phyloP scores from a whole-genome alignment of 2,888 invertebrate species.

The Pediacus dermestoides region DNA sequence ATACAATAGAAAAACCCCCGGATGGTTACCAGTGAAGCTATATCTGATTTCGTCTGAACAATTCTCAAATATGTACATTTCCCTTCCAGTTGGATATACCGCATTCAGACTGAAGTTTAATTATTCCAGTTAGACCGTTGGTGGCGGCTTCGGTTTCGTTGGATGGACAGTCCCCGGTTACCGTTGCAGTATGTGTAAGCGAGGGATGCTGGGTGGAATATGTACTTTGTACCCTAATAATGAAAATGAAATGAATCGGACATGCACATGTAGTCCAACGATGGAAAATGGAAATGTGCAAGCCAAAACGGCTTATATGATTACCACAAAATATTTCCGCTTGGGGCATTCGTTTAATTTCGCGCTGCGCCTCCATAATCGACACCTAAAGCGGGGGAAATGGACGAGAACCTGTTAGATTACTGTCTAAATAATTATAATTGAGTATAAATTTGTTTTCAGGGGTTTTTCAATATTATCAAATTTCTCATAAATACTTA shows the following conservation, averaged over 20 bases:
- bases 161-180: background rate
- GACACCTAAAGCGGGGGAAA: no score
- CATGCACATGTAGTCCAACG: background rate
- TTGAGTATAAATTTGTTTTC: no score
- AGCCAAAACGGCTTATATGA: constrained; percentile 1
- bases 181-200: constrained; percentile 1
- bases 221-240: background rate
- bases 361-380: no score
- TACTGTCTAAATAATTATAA: no score
- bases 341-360: background rate
- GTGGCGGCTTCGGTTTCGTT: constrained; percentile 3
- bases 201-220: no score
- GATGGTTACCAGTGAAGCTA: no score
- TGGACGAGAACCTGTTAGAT: no score
- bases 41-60: background rate
- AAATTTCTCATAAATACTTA: no score
- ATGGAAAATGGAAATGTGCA: constrained; percentile 2
- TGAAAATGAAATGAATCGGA: constrained; percentile 3
- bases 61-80: constrained; percentile 5
- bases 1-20: no score
- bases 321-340: constrained; percentile 4
- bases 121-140: constrained; percentile 3
- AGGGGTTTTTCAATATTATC: no score
- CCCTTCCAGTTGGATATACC: no score
- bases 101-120: constrained; percentile 1